These are phyloP conservation scores for Saturnia japonica DNA, from an alignment of 2,888 invertebrate genomes.

Conservation along the genomic window DNA sequence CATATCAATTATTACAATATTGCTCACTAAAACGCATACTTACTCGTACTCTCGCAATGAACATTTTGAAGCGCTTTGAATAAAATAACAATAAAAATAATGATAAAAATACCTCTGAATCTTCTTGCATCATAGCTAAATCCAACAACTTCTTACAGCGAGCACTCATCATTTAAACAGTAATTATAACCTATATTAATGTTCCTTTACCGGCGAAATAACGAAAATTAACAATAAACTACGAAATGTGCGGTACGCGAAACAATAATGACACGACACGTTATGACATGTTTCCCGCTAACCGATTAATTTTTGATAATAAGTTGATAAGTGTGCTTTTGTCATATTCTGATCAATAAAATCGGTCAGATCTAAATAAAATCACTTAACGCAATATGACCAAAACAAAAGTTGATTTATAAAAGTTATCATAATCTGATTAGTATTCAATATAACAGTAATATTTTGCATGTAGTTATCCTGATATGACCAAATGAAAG, in stretches of 20 bases:
- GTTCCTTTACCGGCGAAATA: slow-evolving; percentile 15
- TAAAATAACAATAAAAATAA: slow-evolving; percentile 23
- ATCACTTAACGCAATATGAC: slow-evolving; percentile 20
- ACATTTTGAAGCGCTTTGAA: slow-evolving; percentile 4
- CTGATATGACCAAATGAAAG: slow-evolving; percentile 15
- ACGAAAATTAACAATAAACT: slow-evolving; percentile 11
- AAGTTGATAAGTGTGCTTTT: slow-evolving; percentile 14
- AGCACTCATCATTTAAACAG: slow-evolving; percentile 14
- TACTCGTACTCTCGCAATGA: slow-evolving; percentile 8
- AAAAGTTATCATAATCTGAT: slow-evolving; percentile 20
- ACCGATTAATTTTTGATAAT: slow-evolving; percentile 13
- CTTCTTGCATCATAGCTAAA: slow-evolving; percentile 11
- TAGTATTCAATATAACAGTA: slow-evolving; percentile 18
- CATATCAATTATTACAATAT: neutral
- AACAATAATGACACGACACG: too few species aligned
- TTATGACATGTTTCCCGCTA: slow-evolving; percentile 4
- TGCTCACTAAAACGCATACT: slow-evolving; percentile 12
- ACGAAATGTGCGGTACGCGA: slow-evolving; percentile 10
- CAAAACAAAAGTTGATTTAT: slow-evolving; percentile 16
- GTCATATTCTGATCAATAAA: slow-evolving; percentile 14
- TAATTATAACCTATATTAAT: slow-evolving; percentile 15
- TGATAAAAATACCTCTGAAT: slow-evolving; percentile 5
- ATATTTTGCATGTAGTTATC: slow-evolving; percentile 17
- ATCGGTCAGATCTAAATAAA: slow-evolving; percentile 14
- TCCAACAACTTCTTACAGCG: slow-evolving; percentile 15